Conservation (phyloP, 2,113 vertebrate genomes). For the Synodontis membranacea region DNA sequence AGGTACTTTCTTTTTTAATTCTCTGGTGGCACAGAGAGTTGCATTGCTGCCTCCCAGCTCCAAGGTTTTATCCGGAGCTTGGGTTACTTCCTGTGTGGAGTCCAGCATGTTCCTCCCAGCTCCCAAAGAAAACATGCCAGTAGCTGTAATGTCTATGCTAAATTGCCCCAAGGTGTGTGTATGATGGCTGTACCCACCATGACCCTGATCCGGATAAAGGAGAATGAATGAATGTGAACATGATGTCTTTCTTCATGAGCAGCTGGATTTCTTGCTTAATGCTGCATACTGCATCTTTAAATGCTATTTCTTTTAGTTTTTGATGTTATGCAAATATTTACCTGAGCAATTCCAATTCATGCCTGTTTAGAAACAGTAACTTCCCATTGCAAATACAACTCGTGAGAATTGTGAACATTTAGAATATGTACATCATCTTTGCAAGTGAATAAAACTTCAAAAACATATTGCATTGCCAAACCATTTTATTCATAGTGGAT, state of each 20-base stretch:
- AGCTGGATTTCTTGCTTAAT: neutral
- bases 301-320: neutral
- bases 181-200: neutral
- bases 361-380: neutral
- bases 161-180: neutral
- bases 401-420: neutral
- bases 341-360: neutral
- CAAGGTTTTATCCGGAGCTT: neutral
- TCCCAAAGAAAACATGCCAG: neutral
- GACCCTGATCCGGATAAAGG: neutral
- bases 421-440: neutral
- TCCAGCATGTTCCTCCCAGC: neutral
- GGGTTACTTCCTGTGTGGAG: neutral
- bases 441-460: neutral
- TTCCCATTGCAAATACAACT: neutral
- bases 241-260: neutral
- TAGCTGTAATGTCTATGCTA: neutral
- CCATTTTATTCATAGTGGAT: constrained; percentile 28
- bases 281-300: neutral
- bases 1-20: no score
- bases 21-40: neutral
- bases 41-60: neutral
- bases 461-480: neutral
- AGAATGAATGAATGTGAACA: neutral
- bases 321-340: neutral